Base-by-base conservation (phyloP, 2,888 invertebrate genomes). In the Hemistola chrysoprasaria region DNA sequence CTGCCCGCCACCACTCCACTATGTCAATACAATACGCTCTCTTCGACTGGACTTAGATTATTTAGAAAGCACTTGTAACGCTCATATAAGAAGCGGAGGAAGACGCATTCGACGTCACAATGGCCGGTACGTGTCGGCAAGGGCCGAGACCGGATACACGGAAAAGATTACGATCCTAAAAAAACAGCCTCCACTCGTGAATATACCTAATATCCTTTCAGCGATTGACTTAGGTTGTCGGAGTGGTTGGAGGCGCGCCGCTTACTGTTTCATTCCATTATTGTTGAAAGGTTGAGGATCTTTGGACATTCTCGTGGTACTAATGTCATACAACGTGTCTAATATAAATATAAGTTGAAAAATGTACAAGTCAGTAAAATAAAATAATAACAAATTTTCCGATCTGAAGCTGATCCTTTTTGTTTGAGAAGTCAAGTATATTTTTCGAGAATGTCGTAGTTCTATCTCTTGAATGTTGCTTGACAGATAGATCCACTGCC, bases 41-140 rank as follows among this genome's bases (percentile, higher is more conserved):
- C 86, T 85, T 85, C 86, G 78, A 71, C 86, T 83, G 88, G 90
- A 90, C 90, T 90, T 87, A 88, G 90, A 89, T 90, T 90, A 90
- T 90, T 90, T 90, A 90, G 89, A 90, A 90, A 90, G 90, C 90
- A 90, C 90, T 90, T 89, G 87, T 90, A 89, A 88, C 83, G 87
- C 84, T 89, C 90, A 90, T 90, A 90, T 90, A 89, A 89, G 88
- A 87, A 81, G 83, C 81, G 79, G 73, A 78, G 78, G 78, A 86
- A 88, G 87, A 85, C 79, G 83, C 79, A 79, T 81, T 79, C 75
- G 62, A 73, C 84, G 85, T 87, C 83, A 88, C 88, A 88, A 88
- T 88, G 82, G 88, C 77, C 77, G 63, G 76, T 78, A 88, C 88
- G 87, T 88, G 88, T 87, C 85, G 77, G 78, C 75, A 65, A 73